phyloP scores from a whole-genome alignment of 2,888 invertebrate species.

The Sphaerophoria rueppellii region DNA sequence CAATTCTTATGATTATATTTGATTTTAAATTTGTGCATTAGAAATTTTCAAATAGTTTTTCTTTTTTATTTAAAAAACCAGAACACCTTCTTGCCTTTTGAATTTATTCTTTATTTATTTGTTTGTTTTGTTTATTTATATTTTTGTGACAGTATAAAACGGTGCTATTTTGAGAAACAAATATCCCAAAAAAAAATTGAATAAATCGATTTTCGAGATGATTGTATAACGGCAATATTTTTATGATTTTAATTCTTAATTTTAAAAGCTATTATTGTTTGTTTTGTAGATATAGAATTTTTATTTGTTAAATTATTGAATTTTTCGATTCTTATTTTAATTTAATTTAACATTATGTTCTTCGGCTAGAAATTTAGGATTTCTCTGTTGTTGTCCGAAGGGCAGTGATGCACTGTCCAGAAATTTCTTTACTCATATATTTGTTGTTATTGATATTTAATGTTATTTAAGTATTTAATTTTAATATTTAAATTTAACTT shows the following conservation, averaged over 20 bases:
- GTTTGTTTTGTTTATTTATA: conserved; percentile 28
- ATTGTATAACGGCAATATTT: conserved; percentile 66
- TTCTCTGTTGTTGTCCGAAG: conserved; percentile 55
- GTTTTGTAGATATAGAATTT: conserved; percentile 33
- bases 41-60: conserved; percentile 33
- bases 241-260: conserved; percentile 49
- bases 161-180: conserved; percentile 51
- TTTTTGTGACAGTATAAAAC: conserved; percentile 49
- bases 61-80: conserved; percentile 3
- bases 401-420: conserved; percentile 75
- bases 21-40: conserved; percentile 59
- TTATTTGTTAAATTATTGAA: conserved; percentile 2
- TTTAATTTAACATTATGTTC: conserved; percentile 23
- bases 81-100: conserved; percentile 1
- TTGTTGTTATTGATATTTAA: conserved; percentile 40
- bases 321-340: conserved; percentile 24
- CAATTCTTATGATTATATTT: conserved; percentile 28
- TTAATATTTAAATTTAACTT: conserved; percentile 36
- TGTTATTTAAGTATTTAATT: conserved; percentile 2
- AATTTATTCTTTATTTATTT: not conserved
- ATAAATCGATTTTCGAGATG: conserved; percentile 52
- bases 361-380: conserved; percentile 33
- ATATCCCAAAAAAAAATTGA: conserved; percentile 33
- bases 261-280: conserved; percentile 65
- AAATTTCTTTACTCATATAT: conserved; percentile 45